phyloP scores from a whole-genome alignment of 2,888 invertebrate species.

The Tuberolachnus salignus region DNA sequence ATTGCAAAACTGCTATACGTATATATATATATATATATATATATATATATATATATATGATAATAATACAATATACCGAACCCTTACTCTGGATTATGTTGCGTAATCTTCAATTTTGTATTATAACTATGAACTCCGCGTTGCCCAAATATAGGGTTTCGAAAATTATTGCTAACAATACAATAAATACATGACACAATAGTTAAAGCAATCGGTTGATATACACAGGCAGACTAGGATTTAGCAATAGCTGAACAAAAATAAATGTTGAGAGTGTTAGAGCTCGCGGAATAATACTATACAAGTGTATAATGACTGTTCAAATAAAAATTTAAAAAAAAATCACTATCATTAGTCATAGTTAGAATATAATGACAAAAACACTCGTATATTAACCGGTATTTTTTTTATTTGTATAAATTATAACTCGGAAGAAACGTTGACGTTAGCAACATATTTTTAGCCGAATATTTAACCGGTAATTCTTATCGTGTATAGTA shows the following conservation, averaged over 20 bases:
- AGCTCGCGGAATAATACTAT: constrained; percentile 9
- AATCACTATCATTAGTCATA: background rate
- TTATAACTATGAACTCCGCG: constrained; percentile 26
- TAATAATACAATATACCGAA: constrained; percentile 2
- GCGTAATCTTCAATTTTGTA: constrained; percentile 28
- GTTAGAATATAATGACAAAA: constrained; percentile 18
- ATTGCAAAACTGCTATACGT: constrained; percentile 23
- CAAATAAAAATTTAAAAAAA: too few species aligned
- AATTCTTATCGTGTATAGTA: too few species aligned
- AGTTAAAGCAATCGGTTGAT: constrained; percentile 7
- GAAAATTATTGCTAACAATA: constrained; percentile 26
- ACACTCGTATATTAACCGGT: background rate
- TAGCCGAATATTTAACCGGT: background rate
- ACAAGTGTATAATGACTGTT: background rate
- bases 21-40: too few species aligned
- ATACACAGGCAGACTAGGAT: background rate
- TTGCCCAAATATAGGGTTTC: constrained; percentile 39
- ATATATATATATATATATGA: too few species aligned
- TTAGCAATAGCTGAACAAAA: constrained; percentile 10
- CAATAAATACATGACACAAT: constrained; percentile 29
- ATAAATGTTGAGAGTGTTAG: background rate
- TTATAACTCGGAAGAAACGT: background rate
- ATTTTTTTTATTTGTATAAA: background rate
- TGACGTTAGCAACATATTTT: background rate
- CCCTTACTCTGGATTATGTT: constrained; percentile 24